A percentile compares a stretch with the other conserved stretches of the same genome.
These are phyloP conservation scores for Hoplodrina blanda DNA, from an alignment of 2,888 invertebrate genomes.

Conservation along the genomic window DNA sequence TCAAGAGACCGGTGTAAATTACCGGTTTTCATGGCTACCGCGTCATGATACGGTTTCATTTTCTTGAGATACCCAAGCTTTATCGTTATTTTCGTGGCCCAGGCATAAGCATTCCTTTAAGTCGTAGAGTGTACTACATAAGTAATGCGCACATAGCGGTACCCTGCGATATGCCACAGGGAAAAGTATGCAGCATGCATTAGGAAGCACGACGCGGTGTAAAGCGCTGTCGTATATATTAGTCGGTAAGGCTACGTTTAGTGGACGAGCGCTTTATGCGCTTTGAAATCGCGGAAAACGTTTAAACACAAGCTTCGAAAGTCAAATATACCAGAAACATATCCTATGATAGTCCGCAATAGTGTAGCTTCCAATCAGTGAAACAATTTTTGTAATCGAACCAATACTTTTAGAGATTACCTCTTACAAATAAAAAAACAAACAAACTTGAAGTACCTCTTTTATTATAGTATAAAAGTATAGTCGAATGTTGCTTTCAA, in stretches of 20 bases:
- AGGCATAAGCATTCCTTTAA: slow-evolving; percentile 48
- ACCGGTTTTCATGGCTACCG: too few relatives aligned
- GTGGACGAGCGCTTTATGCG: slow-evolving; percentile 24
- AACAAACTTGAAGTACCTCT: too few relatives aligned
- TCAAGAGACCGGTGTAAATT: too few relatives aligned
- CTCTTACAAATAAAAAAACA: too few relatives aligned
- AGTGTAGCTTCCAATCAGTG: too few relatives aligned
- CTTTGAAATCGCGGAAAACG: slow-evolving; percentile 4
- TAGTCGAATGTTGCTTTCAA: too few relatives aligned
- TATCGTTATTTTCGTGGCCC: neutral
- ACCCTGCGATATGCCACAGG: slow-evolving; percentile 30
- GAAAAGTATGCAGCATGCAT: slow-evolving; percentile 57
- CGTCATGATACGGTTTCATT: too few relatives aligned
- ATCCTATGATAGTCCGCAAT: too few relatives aligned
- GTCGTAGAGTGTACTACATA: slow-evolving; percentile 53
- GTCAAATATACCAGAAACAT: too few relatives aligned
- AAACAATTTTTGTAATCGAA: too few relatives aligned
- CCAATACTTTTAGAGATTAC: too few relatives aligned
- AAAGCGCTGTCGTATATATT: slow-evolving; percentile 50
- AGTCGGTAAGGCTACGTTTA: slow-evolving; percentile 36
- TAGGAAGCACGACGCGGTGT: slow-evolving; percentile 32
- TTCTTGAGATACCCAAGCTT: neutral
- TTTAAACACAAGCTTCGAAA: neutral
- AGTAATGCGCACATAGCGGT: slow-evolving; percentile 36
- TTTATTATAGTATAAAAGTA: too few relatives aligned